Evolutionary conservation across 2,113 vertebrate species (phyloP).

Genomic region (Brachirus orientalis): DNA sequence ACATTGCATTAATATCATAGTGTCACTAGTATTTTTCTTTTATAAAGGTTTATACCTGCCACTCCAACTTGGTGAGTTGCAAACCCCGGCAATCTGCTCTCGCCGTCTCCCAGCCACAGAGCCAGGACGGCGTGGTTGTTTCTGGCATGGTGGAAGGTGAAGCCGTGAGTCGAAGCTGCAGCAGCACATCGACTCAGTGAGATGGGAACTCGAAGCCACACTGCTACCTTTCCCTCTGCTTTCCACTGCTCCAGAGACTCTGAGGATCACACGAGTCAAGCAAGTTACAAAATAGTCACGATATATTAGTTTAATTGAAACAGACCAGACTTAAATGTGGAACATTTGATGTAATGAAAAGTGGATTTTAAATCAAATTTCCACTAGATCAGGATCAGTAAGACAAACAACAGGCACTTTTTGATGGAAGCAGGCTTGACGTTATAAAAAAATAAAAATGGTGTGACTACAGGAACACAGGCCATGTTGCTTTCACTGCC

Average conservation of each 20-base stretch:
- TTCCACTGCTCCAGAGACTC: constrained; percentile 85
- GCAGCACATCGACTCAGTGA: constrained; percentile 82
- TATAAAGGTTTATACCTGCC: constrained; percentile 83
- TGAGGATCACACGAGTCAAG: constrained; percentile 63
- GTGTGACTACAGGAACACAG: too few species aligned
- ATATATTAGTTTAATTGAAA: not conserved
- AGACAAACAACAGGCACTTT: too few species aligned
- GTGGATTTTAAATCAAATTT: too few species aligned
- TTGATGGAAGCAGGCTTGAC: too few species aligned
- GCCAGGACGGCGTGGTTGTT: constrained; percentile 79
- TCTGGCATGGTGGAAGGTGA: constrained; percentile 90
- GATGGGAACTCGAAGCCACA: constrained; percentile 91
- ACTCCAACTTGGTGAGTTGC: constrained; percentile 95
- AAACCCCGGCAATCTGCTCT: constrained; percentile 85
- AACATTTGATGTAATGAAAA: too few species aligned
- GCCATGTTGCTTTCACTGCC: too few species aligned
- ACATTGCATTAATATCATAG: not conserved
- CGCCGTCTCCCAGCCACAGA: constrained; percentile 87
- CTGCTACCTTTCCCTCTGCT: constrained; percentile 81
- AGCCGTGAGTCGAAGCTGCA: constrained; percentile 85
- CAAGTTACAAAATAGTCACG: too few species aligned
- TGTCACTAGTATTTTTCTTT: not conserved
- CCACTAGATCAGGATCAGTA: too few species aligned
- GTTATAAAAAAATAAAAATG: too few species aligned
- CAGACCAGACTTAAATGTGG: too few species aligned